Percentiles rank a stretch among this genome's conserved stretches.
These are phyloP conservation scores for Bolinopsis microptera DNA, from an alignment of 37 sponge, comb jelly and placozoan genomes.

Conservation along the genomic window DNA sequence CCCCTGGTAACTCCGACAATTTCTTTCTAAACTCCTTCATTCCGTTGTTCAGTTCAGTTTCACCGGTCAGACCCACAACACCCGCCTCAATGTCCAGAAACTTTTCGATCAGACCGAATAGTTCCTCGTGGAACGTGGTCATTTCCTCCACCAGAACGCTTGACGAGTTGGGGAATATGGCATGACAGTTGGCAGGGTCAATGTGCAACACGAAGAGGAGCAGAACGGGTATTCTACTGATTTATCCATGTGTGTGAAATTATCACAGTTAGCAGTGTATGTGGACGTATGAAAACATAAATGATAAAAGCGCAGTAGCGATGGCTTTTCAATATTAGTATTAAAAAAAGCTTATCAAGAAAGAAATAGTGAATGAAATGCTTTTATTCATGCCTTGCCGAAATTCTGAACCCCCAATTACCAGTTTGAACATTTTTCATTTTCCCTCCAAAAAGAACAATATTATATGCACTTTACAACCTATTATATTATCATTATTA, in stretches of 20 bases:
- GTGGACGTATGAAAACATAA: neutral
- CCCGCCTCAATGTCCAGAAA: neutral
- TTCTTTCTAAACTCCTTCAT: neutral
- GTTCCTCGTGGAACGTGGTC: neutral
- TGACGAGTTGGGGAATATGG: neutral
- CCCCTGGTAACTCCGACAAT: neutral
- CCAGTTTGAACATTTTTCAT: too few species aligned
- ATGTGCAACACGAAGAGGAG: neutral
- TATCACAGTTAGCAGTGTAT: conserved; percentile 72
- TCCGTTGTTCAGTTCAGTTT: neutral
- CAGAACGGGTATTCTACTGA: neutral
- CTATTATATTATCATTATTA: too few species aligned
- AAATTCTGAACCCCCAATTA: too few species aligned
- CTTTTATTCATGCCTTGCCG: too few species aligned
- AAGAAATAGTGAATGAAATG: too few species aligned
- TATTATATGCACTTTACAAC: too few species aligned
- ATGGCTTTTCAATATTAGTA: too few species aligned
- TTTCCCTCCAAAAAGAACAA: too few species aligned
- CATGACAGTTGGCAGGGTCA: neutral
- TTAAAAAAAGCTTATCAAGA: too few species aligned
- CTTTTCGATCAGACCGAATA: neutral
- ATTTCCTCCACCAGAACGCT: neutral
- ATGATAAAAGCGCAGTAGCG: too few species aligned
- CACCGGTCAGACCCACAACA: neutral
- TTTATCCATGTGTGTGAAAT: too few species aligned